Conservation (phyloP, 2,797 vertebrate genomes). For the Cyclopterus lumpus region DNA sequence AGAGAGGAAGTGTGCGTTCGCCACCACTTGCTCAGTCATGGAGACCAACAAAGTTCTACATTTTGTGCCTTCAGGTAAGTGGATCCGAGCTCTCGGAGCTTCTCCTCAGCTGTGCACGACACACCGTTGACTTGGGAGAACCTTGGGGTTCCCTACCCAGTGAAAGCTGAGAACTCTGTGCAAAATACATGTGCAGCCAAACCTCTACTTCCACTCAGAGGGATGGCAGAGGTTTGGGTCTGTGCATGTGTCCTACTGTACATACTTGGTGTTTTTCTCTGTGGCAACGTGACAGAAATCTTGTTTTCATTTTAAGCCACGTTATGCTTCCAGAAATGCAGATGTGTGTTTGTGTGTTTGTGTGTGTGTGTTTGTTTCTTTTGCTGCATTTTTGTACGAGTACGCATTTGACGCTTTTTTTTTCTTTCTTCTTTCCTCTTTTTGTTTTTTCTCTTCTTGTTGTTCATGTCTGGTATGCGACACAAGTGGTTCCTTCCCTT, state of each 20-base stretch:
- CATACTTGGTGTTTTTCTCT: conserved; percentile 41
- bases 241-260: conserved; percentile 49
- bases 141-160: conserved; percentile 80
- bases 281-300: conserved; percentile 48
- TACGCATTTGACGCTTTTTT: background rate
- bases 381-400: conserved; percentile 23
- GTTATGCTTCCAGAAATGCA: conserved; percentile 41
- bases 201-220: conserved; percentile 60
- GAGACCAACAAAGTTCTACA: conserved; percentile 89
- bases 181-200: conserved; percentile 74
- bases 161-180: conserved; percentile 78
- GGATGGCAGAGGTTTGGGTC: conserved; percentile 63
- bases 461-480: conserved; percentile 75
- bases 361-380: conserved; percentile 12
- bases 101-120: conserved; percentile 70
- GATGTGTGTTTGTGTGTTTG: conserved; percentile 4
- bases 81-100: conserved; percentile 44
- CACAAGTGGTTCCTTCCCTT: conserved; percentile 60
- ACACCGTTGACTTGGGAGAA: conserved; percentile 61
- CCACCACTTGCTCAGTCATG: conserved; percentile 79
- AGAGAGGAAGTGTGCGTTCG: conserved; percentile 76
- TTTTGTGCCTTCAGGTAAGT: conserved; percentile 88
- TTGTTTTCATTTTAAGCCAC: conserved; percentile 48
- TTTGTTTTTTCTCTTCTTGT: conserved; percentile 25
- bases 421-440: background rate